These are phyloP conservation scores for Andrena praecox DNA, from an alignment of 2,888 invertebrate genomes.

Conservation along the genomic window DNA sequence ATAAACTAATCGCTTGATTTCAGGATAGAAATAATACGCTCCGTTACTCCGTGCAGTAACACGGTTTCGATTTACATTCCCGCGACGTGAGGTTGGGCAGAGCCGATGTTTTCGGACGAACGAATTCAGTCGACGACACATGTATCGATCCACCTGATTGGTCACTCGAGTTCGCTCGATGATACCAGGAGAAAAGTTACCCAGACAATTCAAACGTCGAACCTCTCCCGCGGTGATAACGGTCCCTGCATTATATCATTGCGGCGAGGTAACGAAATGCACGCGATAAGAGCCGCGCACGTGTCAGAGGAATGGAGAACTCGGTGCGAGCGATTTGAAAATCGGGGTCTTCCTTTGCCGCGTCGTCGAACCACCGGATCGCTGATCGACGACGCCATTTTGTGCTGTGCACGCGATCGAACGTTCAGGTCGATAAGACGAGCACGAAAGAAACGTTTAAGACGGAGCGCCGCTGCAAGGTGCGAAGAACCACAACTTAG, in stretches of 20 bases:
- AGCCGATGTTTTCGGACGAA: not conserved
- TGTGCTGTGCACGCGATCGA: conserved; percentile 61
- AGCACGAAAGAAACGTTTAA: not conserved
- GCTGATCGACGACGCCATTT: conserved; percentile 64
- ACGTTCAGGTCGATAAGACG: conserved; percentile 41
- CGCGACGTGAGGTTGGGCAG: not conserved
- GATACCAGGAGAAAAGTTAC: not conserved
- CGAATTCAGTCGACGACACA: not conserved
- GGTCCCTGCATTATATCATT: not conserved
- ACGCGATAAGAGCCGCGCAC: not conserved
- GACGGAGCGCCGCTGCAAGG: not conserved
- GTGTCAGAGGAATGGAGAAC: not conserved
- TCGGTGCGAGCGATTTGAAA: not conserved
- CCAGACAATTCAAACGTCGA: not conserved
- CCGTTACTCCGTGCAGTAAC: not conserved
- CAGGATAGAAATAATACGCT: conserved; percentile 16
- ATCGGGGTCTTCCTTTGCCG: conserved; percentile 1
- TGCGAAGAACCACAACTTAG: not conserved
- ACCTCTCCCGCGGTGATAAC: not conserved
- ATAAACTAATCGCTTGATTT: conserved; percentile 6
- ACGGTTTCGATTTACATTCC: not conserved
- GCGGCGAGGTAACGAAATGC: not conserved
- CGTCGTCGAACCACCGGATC: conserved; percentile 4
- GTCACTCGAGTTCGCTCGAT: not conserved
- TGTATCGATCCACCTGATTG: not conserved